Conservation (phyloP, 2,797 vertebrate species). For the Lophotriccus pileatus region DNA sequence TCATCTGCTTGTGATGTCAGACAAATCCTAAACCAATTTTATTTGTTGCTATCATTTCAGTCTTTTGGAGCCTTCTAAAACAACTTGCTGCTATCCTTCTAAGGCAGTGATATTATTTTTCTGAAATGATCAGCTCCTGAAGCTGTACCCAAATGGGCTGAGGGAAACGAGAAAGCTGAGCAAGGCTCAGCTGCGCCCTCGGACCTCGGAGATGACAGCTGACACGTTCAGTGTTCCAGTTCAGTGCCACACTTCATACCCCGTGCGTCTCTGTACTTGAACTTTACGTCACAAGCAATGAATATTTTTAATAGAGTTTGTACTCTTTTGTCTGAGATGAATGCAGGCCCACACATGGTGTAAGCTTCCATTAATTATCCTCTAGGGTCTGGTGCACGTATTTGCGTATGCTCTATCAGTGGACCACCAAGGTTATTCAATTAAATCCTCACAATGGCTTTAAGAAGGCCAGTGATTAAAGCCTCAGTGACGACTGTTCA, state of each 20-base stretch:
- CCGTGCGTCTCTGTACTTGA: not conserved
- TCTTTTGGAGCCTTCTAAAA: not conserved
- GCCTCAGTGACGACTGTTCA: not conserved
- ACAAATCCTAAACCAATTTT: not conserved
- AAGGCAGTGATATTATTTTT: not conserved
- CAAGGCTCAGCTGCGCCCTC: accelerated
- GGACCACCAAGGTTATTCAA: conserved; percentile 28
- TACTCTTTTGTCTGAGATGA: conserved; percentile 44
- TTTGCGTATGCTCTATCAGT: not conserved
- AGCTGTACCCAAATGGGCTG: not conserved
- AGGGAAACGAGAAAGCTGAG: not conserved
- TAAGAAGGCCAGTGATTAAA: not conserved
- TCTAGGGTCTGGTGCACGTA: not conserved
- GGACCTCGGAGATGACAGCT: not conserved
- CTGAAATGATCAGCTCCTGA: not conserved
- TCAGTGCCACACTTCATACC: not conserved
- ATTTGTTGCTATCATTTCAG: not conserved
- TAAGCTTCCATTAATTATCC: conserved; percentile 17
- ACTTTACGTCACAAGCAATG: not conserved
- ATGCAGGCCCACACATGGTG: conserved; percentile 39
- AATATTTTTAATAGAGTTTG: conserved; percentile 23
- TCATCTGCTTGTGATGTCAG: not conserved
- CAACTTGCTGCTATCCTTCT: not conserved
- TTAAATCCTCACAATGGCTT: conserved; percentile 5
- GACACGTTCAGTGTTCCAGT: not conserved